Evolutionary conservation across 2,888 invertebrate genomes (phyloP).

Genomic region (Pyrrhosoma nymphula): DNA sequence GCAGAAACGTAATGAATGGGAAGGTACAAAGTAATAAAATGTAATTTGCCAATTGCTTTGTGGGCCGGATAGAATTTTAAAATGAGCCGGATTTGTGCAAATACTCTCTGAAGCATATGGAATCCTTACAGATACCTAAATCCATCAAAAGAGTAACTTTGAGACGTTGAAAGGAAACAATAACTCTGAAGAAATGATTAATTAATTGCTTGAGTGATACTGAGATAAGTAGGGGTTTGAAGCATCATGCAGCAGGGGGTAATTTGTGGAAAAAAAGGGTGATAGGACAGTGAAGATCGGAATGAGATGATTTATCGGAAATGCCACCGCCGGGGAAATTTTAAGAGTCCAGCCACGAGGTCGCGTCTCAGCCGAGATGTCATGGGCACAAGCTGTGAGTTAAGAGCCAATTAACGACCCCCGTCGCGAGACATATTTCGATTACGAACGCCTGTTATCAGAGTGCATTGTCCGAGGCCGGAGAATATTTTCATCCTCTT

Average conservation of each 20-base stretch:
- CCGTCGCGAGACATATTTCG: no score
- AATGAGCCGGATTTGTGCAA: no score
- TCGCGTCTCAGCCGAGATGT: neutral
- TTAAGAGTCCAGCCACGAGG: neutral
- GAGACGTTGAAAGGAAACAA: neutral
- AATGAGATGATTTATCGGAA: conserved; percentile 6
- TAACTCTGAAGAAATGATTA: neutral
- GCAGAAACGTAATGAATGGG: no score
- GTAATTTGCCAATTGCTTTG: no score
- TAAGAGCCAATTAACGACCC: neutral
- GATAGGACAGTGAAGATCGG: neutral
- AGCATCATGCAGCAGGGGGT: neutral
- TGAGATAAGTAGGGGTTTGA: neutral
- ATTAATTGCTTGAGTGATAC: neutral
- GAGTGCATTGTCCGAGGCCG: no score
- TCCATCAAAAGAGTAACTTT: no score
- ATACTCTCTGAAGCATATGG: no score
- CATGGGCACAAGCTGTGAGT: conserved; percentile 1
- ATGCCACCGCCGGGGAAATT: neutral
- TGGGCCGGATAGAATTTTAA: no score
- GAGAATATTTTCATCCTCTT: no score
- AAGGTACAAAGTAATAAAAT: no score
- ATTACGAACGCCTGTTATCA: no score
- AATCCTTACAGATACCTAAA: no score
- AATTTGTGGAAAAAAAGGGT: neutral